Percentiles rank a stretch among this genome's conserved stretches.
Evolutionary conservation across 2,797 vertebrate species (phyloP).

Genomic region (Coccyzus lansbergi): DNA sequence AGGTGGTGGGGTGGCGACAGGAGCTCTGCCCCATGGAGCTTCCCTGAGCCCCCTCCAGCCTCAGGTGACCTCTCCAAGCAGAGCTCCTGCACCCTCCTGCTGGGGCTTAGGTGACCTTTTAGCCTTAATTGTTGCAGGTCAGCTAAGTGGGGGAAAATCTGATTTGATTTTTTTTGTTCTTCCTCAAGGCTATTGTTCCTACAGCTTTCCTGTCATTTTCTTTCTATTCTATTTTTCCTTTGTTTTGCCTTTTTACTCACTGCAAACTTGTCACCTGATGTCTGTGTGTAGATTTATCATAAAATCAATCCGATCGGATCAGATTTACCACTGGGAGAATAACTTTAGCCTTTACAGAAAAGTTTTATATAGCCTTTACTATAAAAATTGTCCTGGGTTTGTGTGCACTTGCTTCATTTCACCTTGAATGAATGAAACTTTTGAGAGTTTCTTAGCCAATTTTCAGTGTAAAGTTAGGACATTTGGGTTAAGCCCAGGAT

Average conservation of each 20-base stretch:
- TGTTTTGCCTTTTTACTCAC: neutral
- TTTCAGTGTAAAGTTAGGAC: neutral
- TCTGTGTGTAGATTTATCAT: neutral
- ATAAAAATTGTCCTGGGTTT: neutral
- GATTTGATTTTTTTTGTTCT: neutral
- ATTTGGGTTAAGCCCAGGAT: neutral
- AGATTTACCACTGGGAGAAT: neutral
- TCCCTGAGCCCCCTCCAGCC: neutral
- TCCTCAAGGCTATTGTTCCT: neutral
- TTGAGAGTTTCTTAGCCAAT: neutral
- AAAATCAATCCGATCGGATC: neutral
- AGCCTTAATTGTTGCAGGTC: neutral
- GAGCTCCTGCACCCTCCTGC: fast-evolving
- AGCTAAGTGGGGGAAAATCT: neutral
- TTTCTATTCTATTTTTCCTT: neutral
- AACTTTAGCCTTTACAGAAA: neutral
- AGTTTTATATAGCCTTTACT: neutral
- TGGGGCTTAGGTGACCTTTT: neutral
- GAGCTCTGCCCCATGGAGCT: neutral
- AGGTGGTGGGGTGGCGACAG: fast-evolving
- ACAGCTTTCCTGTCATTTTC: neutral
- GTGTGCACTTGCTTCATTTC: neutral
- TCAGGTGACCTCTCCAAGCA: neutral
- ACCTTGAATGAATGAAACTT: neutral
- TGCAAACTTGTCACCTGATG: neutral